Evolutionary conservation across 2,797 vertebrate species (phyloP), one percentile per base, ranked within the genome.

Genomic region (Anolis apletophallus): DNA sequence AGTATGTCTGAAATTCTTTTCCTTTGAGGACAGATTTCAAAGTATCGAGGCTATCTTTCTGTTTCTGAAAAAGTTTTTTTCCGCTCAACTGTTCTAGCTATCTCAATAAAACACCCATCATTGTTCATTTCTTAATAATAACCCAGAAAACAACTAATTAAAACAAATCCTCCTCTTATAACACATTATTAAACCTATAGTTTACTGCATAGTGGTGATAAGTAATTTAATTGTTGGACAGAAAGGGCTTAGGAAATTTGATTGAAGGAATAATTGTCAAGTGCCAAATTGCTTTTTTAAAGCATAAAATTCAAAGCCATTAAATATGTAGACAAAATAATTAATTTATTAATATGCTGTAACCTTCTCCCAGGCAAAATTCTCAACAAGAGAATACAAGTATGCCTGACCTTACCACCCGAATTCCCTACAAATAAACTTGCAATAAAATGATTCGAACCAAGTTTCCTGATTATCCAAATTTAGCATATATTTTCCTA

Each of bases 171-270:
- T 80, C 92, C 88, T 91, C 93, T 94, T 92, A 93, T 92, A 93
- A 94, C 88, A 95, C 89, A 94, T 90, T 95, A 96, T 95, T 96
- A 95, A 95, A 93, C 91, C 90, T 91, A 95, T 88, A 93, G 91
- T 90, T 95, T 88, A 94, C 88, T 90, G 91, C 90, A 91, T 16
- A 67, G 89, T 83, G 91, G 93, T 92, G 92, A 95, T 94, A 95
- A 89, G 86, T 92, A 95, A 96, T 93, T 94, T 95, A 95, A 95
- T 94, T 95, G 90, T 94, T 94, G 94, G 90, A 93, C 91, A 91
- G 88, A 94, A 80, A 93, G 87, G 91, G 88, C 88, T 94, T 92
- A 91, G 85, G 93, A 91, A 96, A 94, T 93, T 81, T 92, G 92
- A 95, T 90, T 88, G 91, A 94, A 88, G 88, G 94, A 94, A 91